Evolutionary conservation across 2,888 invertebrate species (phyloP), one percentile per base, ranked within the genome.

Genomic region (Fissipunctia ypsillon): DNA sequence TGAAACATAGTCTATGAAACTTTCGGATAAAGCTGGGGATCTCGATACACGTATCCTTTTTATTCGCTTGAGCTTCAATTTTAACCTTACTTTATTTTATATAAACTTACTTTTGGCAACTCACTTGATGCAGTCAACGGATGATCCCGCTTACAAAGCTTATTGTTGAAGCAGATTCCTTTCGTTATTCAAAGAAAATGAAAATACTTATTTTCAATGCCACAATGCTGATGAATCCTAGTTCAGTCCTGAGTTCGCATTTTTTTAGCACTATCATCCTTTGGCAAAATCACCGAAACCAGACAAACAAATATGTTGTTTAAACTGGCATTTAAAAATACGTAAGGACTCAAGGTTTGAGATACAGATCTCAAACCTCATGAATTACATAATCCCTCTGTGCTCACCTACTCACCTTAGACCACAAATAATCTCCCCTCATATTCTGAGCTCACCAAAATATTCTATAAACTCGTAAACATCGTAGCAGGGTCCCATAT

Each of bases 381-480:
- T 56, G 38, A 61, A 41, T 43, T 50, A 50, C 4, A 31, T 38
- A 41, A 54, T 45, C 5, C 25, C 4, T 38, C 7, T 35, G 14
- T 41, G n/a, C n/a, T 54, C 43, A 69, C 28, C 25, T 68, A 56
- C 48, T 35, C 22, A 28, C 64, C 69, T 68, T 60, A 69, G 25
- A 6, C 65, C 63, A 57, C 52, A 73, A 66, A 81, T 72, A 73
- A 59, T 45, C 48, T 31, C 22, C 16, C 31, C 28, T 57, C 64
- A 64, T 70, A 69, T 69, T 63, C 50, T 41, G n/a, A 25, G 48
- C 48, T 69, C 45, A 54, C 76, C 63, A 64, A 82, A 83, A 79
- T 87, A 77, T 79, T 73, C 60, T 63, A 50, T 63, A 52, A 76
- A 69, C 85, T 78, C 85, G 54, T 85, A 85, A 85, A 85, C 83